phyloP scores from a whole-genome alignment of 1,140 invertebrate species.

The Diprion similis region DNA sequence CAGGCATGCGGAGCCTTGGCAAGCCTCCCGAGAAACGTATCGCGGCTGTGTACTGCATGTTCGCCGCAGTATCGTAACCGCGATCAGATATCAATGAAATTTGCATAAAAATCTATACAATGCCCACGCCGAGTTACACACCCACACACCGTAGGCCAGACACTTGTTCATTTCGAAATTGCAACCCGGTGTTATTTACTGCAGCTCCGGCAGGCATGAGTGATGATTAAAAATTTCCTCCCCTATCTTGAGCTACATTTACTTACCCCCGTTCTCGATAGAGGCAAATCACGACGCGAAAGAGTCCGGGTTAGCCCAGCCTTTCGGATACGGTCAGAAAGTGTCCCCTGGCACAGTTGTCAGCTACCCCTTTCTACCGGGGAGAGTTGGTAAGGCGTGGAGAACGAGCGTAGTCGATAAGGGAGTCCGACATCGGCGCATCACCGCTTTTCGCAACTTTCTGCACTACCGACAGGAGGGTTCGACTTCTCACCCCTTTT shows the following conservation, averaged over 20 bases:
- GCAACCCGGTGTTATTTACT: background rate
- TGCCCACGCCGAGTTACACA: background rate
- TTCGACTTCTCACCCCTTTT: background rate
- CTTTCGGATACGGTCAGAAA: background rate
- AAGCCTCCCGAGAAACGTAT: conserved; percentile 46
- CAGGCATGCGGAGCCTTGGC: conserved; percentile 29
- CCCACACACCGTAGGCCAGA: background rate
- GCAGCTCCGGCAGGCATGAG: background rate
- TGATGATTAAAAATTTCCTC: conserved; percentile 2
- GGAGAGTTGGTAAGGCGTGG: conserved; percentile 20
- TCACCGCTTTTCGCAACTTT: conserved; percentile 38
- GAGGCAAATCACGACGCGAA: background rate
- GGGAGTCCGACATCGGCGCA: conserved; percentile 34
- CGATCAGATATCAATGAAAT: conserved; percentile 60
- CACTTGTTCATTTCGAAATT: background rate
- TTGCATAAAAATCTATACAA: conserved; percentile 62
- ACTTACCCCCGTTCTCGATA: background rate
- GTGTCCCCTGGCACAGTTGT: conserved; percentile 24
- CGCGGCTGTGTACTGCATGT: conserved; percentile 48
- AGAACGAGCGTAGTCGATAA: conserved; percentile 17
- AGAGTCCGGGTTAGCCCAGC: no score
- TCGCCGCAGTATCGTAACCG: conserved; percentile 53
- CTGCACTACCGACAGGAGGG: conserved; percentile 53
- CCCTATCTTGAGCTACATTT: background rate
- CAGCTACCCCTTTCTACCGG: conserved; percentile 56